Conservation (phyloP, 2,888 invertebrate species). For the Mythimna lalbum region DNA sequence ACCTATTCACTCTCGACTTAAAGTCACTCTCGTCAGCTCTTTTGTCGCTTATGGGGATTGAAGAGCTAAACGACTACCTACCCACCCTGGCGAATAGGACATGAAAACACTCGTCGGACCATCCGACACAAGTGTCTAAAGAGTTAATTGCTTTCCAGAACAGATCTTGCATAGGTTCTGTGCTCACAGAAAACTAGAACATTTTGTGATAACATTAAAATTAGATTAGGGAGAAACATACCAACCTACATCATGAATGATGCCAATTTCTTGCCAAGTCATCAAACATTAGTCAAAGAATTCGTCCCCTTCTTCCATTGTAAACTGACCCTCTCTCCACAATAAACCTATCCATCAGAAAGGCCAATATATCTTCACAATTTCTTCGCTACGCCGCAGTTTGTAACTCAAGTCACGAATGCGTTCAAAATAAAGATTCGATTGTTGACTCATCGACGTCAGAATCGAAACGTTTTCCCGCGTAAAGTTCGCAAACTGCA, state of each 20-base stretch:
- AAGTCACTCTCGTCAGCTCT: too few species aligned
- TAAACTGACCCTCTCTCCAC: slow-evolving; percentile 37
- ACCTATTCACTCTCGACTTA: too few species aligned
- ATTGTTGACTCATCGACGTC: slow-evolving; percentile 80
- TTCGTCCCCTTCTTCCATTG: slow-evolving; percentile 39
- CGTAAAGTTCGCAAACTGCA: slow-evolving; percentile 73
- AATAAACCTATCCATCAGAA: slow-evolving; percentile 42
- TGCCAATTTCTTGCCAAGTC: slow-evolving; percentile 34
- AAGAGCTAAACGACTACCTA: too few species aligned
- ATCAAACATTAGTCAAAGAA: slow-evolving; percentile 42
- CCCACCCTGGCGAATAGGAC: too few species aligned
- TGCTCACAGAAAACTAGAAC: background rate
- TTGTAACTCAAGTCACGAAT: slow-evolving; percentile 76
- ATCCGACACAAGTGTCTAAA: too few species aligned
- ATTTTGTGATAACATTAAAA: slow-evolving; percentile 25
- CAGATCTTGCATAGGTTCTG: background rate
- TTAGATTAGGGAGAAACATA: slow-evolving; percentile 23
- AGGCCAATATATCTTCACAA: slow-evolving; percentile 54
- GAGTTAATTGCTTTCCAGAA: slow-evolving; percentile 7
- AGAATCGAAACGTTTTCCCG: slow-evolving; percentile 82
- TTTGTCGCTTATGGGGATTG: too few species aligned
- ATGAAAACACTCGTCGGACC: too few species aligned
- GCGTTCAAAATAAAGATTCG: slow-evolving; percentile 77
- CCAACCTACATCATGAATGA: slow-evolving; percentile 4
- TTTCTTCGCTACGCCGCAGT: slow-evolving; percentile 34